These are phyloP conservation scores for Leucophora obtusa DNA, from an alignment of 2,888 invertebrate genomes.

Conservation along the genomic window DNA sequence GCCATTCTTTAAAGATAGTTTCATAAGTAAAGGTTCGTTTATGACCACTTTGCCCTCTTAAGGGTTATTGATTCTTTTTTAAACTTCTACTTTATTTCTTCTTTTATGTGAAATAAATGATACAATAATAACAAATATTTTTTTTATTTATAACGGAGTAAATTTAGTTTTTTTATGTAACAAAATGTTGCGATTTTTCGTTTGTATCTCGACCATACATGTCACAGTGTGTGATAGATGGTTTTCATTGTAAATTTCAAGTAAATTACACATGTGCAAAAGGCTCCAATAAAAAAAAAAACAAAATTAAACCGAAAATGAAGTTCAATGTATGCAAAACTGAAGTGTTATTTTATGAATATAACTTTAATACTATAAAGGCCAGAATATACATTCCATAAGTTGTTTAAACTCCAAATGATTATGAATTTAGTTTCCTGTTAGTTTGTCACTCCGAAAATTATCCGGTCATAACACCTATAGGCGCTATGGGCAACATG, in stretches of 20 bases:
- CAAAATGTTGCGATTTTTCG: constrained; percentile 32
- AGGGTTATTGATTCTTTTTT: too few species aligned
- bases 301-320: constrained; percentile 9
- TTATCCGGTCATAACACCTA: too few species aligned
- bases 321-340: constrained; percentile 53
- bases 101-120: constrained; percentile 21
- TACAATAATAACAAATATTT: constrained; percentile 13
- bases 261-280: constrained; percentile 71
- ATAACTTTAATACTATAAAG: constrained; percentile 22
- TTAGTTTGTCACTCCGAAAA: too few species aligned
- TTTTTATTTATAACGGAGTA: constrained; percentile 13
- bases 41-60: too few species aligned
- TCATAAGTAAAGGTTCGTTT: too few species aligned
- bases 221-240: constrained; percentile 68
- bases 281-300: not conserved
- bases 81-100: not conserved
- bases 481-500: too few species aligned
- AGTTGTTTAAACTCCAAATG: too few species aligned
- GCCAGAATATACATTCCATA: not conserved
- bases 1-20: too few species aligned
- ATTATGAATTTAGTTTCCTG: too few species aligned
- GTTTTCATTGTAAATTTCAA: constrained; percentile 74
- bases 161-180: constrained; percentile 3
- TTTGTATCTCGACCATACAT: constrained; percentile 31
- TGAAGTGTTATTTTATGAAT: constrained; percentile 14